Percentiles rank a stretch among this genome's conserved stretches.
Evolutionary conservation across 2,113 vertebrate genomes (phyloP).

Genomic region (Ophiodon elongatus): DNA sequence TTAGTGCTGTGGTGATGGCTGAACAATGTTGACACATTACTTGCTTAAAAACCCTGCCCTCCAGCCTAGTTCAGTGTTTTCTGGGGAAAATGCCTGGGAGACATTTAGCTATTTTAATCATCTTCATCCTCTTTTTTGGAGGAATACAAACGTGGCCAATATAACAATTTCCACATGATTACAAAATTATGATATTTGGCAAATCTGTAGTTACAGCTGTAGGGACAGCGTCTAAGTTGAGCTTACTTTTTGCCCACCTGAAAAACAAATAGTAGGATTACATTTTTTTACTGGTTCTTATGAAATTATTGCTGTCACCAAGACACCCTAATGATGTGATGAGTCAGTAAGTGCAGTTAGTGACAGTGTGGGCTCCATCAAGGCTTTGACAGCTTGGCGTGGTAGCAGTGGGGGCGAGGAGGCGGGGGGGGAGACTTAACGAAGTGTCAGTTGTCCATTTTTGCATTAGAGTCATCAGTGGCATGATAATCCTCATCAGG

Average conservation of each 20-base stretch:
- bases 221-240: too few relatives aligned
- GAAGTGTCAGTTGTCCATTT: not conserved
- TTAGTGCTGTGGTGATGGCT: not conserved
- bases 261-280: too few relatives aligned
- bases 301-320: too few relatives aligned
- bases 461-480: not conserved
- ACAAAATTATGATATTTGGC: not conserved
- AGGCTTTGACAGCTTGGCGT: not conserved
- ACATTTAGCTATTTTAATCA: slow-evolving; percentile 25
- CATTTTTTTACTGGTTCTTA: too few relatives aligned
- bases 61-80: not conserved
- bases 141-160: not conserved
- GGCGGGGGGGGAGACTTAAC: not conserved
- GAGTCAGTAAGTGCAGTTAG: not conserved
- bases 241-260: too few relatives aligned
- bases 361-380: not conserved
- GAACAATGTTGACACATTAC: slow-evolving; percentile 33
- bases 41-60: slow-evolving; percentile 34
- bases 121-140: not conserved
- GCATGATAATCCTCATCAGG: not conserved
- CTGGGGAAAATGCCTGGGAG: slow-evolving; percentile 4
- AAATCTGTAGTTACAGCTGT: too few relatives aligned
- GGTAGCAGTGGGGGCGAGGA: not conserved
- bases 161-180: not conserved
- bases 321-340: too few relatives aligned